Evolutionary conservation across 2,113 vertebrate species (phyloP).

Genomic region (Pterocles gutturalis): DNA sequence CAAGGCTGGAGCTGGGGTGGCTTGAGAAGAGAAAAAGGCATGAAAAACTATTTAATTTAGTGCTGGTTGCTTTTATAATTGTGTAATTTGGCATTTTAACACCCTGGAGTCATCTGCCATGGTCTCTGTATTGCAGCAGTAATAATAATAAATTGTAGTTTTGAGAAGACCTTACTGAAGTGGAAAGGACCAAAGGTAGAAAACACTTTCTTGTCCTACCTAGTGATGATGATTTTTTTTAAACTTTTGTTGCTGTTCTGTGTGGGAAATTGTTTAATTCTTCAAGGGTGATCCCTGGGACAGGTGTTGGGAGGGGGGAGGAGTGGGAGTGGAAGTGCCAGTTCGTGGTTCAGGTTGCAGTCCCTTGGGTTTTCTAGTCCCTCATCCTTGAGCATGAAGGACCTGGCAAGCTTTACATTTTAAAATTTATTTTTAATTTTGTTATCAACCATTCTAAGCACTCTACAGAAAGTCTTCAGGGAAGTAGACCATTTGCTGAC

Average conservation of each 20-base stretch:
- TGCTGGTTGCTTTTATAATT: background rate
- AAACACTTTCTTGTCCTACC: background rate
- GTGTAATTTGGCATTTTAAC: background rate
- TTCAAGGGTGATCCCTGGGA: background rate
- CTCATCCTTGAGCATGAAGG: background rate
- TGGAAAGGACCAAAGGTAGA: background rate
- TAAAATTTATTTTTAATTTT: background rate
- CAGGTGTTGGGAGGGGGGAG: background rate
- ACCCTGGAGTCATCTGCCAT: background rate
- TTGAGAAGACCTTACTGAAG: background rate
- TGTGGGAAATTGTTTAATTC: background rate
- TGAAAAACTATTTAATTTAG: background rate
- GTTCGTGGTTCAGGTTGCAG: background rate
- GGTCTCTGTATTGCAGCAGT: background rate
- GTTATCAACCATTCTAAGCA: background rate
- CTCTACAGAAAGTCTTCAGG: background rate
- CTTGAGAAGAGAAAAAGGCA: background rate
- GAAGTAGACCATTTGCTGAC: slow-evolving; percentile 21
- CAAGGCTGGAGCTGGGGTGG: background rate
- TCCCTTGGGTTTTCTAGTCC: background rate
- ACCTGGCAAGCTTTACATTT: background rate
- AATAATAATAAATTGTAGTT: background rate
- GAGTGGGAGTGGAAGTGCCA: background rate
- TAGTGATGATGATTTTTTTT: background rate
- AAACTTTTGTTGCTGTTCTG: background rate